phyloP scores from a whole-genome alignment of 2,113 vertebrate genomes.

The Acrocephalus arundinaceus region DNA sequence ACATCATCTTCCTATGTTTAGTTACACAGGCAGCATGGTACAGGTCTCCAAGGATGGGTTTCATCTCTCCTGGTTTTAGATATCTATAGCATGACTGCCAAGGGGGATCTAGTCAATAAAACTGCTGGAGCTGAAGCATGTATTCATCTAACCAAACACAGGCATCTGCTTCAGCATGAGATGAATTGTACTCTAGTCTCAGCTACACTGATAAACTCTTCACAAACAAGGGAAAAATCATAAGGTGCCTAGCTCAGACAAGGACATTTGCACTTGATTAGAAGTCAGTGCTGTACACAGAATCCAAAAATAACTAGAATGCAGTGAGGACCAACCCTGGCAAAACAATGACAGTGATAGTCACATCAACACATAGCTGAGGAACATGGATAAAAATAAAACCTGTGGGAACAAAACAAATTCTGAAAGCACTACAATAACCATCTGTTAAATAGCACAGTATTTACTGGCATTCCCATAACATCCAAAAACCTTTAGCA shows the following conservation, averaged over 20 bases:
- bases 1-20: not conserved
- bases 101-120: not conserved
- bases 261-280: not conserved
- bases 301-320: not conserved
- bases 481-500: not conserved
- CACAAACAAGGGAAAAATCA: not conserved
- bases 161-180: not conserved
- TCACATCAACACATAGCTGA: not conserved
- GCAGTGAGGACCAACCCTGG: not conserved
- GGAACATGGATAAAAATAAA: slow-evolving; percentile 7
- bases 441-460: not conserved
- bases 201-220: not conserved
- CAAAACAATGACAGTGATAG: not conserved
- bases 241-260: not conserved
- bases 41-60: not conserved
- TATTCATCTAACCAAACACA: not conserved
- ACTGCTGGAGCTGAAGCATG: not conserved
- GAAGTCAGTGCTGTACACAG: not conserved
- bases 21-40: not conserved
- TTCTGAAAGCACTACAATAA: not conserved
- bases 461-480: not conserved
- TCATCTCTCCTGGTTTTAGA: not conserved
- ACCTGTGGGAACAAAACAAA: not conserved
- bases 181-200: not conserved
- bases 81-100: not conserved